These are phyloP conservation scores for Poliocrania exsul DNA, from an alignment of 2,797 vertebrate species.

Conservation along the genomic window DNA sequence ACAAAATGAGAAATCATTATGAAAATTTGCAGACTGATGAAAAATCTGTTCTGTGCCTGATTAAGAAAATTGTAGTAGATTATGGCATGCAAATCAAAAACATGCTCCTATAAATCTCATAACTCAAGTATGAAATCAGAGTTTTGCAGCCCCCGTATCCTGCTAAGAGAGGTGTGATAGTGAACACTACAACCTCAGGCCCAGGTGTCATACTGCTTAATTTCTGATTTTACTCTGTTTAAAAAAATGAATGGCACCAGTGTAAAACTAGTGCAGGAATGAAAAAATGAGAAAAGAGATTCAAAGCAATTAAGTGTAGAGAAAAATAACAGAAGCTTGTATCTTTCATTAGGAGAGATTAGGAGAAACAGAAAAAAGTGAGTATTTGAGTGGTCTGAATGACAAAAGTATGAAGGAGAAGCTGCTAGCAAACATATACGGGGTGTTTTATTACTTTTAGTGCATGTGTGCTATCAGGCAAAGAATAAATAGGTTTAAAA, in stretches of 20 bases:
- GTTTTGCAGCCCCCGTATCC: not conserved
- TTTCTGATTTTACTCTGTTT: not conserved
- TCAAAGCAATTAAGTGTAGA: not conserved
- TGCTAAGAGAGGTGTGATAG: not conserved
- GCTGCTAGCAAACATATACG: not conserved
- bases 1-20: not conserved
- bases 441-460: not conserved
- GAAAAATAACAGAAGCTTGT: not conserved
- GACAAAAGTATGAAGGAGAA: not conserved
- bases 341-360: not conserved
- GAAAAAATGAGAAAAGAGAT: not conserved
- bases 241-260: not conserved
- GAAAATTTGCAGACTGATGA: not conserved
- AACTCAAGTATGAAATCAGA: not conserved
- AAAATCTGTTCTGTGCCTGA: not conserved
- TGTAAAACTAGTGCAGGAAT: not conserved
- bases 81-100: not conserved
- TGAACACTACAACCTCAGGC: not conserved
- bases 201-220: not conserved
- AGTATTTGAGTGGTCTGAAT: not conserved
- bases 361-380: not conserved
- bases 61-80: not conserved
- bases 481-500: constrained; percentile 6
- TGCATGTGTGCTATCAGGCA: not conserved
- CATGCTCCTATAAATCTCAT: not conserved